Evolutionary conservation across 2,888 invertebrate species (phyloP), one percentile per base, ranked within the genome.

Genomic region (Heliconius hortense): DNA sequence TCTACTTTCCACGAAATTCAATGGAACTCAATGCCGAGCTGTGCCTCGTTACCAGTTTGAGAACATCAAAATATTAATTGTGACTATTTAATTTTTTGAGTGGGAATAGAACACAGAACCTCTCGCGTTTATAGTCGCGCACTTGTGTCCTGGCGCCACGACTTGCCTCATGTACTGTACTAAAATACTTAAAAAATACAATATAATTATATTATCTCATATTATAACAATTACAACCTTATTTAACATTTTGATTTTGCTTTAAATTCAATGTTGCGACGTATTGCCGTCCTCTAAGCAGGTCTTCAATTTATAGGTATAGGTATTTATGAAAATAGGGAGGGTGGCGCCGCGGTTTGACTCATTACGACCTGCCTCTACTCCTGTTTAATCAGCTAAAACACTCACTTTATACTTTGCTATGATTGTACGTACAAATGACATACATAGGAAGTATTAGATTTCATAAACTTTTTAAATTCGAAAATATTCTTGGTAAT

Each of bases 271-370:
- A 56, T n/a, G 18, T 48, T 48, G 48, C 1, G 21, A 56, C n/a
- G 11, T n/a, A n/a, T 56, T n/a, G 8, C 56, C 56, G 7, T 56
- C n/a, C n/a, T 56, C 56, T 56, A 56, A n/a, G 56, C n/a, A 56
- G n/a, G 11, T 56, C 56, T 56, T 56, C 56, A 8, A 56, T 56
- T n/a, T n/a, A n/a, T 56, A 56, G n/a, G 8, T 53, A 56, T 56
- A 56, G 2, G 10, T 56, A 56, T 56, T 10, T 56, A n/a, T 56
- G 56, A n/a, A 56, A 56, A 10, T 7, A 56, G 56, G 56, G n/a
- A 56, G 56, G n/a, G n/a, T n/a, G 56, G n/a, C n/a, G n/a, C 21
- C 56, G 56, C n/a, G 56, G 56, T 56, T 56, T n/a, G 56, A 56
- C 10, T 56, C 56, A 56, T 56, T 56, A 56, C n/a, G 56, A n/a